phyloP scores from a whole-genome alignment of 2,888 invertebrate genomes.

The Yponomeuta plumbellus region DNA sequence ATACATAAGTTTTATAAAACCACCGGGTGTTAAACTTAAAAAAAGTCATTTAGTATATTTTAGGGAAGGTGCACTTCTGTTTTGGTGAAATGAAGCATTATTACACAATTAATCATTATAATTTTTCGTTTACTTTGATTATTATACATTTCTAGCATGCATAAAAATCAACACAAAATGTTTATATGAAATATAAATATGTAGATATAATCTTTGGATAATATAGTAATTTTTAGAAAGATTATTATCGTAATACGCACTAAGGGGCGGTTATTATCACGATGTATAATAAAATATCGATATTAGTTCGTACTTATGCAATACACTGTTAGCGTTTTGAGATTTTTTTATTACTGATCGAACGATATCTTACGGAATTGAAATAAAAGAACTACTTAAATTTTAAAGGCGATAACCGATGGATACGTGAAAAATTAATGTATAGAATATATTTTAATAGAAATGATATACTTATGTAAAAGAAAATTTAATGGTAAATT shows the following conservation, averaged over 20 bases:
- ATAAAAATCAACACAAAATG: slow-evolving; percentile 2
- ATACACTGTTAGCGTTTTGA: not conserved
- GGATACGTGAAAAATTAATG: not conserved
- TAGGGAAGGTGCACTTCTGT: not conserved
- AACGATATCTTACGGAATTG: not conserved
- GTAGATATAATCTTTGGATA: slow-evolving; percentile 1
- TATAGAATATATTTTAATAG: slow-evolving; percentile 17
- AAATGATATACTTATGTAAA: slow-evolving; percentile 9
- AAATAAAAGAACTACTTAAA: not conserved
- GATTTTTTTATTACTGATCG: not conserved
- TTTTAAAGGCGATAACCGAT: not conserved
- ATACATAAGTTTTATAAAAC: slow-evolving; percentile 2
- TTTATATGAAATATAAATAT: not conserved
- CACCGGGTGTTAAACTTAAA: not conserved
- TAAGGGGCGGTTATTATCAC: slow-evolving; percentile 6
- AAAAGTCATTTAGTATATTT: slow-evolving; percentile 2
- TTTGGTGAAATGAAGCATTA: slow-evolving; percentile 1
- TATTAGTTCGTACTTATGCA: not conserved
- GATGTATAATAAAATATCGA: not conserved
- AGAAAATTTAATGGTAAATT: not conserved
- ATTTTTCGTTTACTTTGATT: slow-evolving; percentile 4
- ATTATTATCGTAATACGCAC: not conserved
- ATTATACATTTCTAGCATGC: not conserved
- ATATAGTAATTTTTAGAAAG: slow-evolving; percentile 1
- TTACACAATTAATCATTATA: slow-evolving; percentile 11